A percentile compares a stretch with the other conserved stretches of the same genome.
phyloP scores from a whole-genome alignment of 2,888 invertebrate species.

The Hemistola chrysoprasaria region DNA sequence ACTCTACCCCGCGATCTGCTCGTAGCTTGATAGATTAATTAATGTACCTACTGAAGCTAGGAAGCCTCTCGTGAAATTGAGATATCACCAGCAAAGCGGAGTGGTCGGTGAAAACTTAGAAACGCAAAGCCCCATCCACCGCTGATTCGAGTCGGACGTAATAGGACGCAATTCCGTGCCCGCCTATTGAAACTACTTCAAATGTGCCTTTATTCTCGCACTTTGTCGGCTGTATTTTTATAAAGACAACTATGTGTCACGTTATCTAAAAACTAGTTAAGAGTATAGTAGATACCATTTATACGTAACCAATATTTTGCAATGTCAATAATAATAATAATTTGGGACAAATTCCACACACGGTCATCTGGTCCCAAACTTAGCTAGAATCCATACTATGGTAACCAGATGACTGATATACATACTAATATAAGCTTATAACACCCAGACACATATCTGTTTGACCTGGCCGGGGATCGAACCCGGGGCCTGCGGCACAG shows the following conservation, averaged over 20 bases:
- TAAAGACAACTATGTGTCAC: constrained; percentile 8
- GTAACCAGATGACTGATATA: too few species aligned
- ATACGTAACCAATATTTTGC: too few species aligned
- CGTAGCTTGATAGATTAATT: constrained; percentile 56
- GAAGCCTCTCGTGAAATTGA: constrained; percentile 67
- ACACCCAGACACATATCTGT: too few species aligned
- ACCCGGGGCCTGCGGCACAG: too few species aligned
- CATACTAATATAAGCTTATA: too few species aligned
- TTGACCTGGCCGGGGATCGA: too few species aligned
- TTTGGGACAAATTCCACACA: too few species aligned
- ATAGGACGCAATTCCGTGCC: constrained; percentile 27
- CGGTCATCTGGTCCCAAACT: too few species aligned
- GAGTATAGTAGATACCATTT: too few species aligned
- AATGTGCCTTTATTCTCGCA: constrained; percentile 31
- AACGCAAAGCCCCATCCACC: constrained; percentile 67
- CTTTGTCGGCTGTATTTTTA: constrained; percentile 6
- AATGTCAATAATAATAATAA: too few species aligned
- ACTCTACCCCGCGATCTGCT: constrained; percentile 37
- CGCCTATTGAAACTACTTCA: constrained; percentile 30
- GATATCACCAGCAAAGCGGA: constrained; percentile 61
- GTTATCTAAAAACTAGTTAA: neutral
- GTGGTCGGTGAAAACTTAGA: constrained; percentile 72
- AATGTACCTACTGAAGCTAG: constrained; percentile 55
- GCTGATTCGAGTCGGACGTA: constrained; percentile 47
- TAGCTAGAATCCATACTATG: too few species aligned